Conservation (phyloP, 2,797 vertebrate genomes). For the Pseudopleuronectes americanus region DNA sequence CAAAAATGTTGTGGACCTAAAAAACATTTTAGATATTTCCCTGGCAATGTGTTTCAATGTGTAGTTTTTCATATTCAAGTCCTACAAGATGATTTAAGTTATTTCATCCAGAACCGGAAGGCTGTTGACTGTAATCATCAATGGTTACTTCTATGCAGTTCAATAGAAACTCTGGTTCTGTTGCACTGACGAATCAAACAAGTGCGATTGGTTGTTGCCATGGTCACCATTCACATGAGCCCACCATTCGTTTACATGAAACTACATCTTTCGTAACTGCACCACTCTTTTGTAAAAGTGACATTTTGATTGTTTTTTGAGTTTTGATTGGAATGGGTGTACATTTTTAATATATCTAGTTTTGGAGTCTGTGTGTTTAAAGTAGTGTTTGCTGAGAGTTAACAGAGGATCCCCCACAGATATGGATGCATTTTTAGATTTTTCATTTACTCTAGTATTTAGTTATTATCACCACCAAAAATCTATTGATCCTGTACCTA, state of each 20-base stretch:
- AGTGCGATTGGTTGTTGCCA: background rate
- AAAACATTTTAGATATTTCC: background rate
- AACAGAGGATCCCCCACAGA: too few relatives aligned
- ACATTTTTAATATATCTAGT: background rate
- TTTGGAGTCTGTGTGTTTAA: background rate
- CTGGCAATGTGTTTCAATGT: background rate
- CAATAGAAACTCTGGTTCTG: background rate
- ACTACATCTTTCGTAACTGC: background rate
- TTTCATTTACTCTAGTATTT: background rate
- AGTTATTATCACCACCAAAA: background rate
- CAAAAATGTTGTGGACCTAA: background rate
- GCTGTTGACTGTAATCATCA: too few relatives aligned
- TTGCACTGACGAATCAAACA: background rate
- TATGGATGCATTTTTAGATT: too few relatives aligned
- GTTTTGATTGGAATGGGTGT: background rate
- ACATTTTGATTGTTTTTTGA: background rate
- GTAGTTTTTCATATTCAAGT: background rate
- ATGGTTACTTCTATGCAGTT: too few relatives aligned
- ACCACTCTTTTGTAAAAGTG: background rate
- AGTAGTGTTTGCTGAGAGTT: background rate
- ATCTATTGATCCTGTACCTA: background rate
- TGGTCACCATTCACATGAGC: background rate
- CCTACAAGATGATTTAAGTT: too few relatives aligned
- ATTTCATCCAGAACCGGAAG: too few relatives aligned
- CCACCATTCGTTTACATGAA: background rate